phyloP scores from a whole-genome alignment of 2,888 invertebrate genomes.

The Ectemnius lituratus region DNA sequence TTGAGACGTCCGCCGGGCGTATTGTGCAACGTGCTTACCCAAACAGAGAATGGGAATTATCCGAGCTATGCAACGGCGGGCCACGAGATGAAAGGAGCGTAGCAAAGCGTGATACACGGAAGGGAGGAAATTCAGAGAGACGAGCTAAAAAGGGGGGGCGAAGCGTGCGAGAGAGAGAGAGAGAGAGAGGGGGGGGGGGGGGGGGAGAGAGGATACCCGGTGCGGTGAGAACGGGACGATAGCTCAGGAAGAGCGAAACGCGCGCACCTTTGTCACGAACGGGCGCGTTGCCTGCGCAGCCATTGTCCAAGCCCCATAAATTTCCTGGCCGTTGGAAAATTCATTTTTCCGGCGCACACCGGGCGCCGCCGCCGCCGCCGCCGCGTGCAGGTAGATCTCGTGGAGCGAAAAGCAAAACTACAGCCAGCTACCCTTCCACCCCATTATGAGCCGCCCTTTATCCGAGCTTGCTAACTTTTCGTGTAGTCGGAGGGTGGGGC shows the following conservation, averaged over 20 bases:
- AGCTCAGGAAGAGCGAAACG: conserved; percentile 3
- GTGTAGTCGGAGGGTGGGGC: conserved; percentile 33
- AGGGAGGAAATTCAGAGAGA: conserved; percentile 12
- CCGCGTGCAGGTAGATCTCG: conserved; percentile 51
- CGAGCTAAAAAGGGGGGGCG: conserved; percentile 28
- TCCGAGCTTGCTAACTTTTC: conserved; percentile 46
- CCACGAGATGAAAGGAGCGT: conserved; percentile 29
- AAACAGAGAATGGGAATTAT: conserved; percentile 60
- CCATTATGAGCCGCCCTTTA: conserved; percentile 31
- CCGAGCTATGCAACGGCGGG: conserved; percentile 23
- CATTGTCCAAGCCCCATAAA: conserved; percentile 73
- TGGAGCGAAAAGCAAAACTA: conserved; percentile 16
- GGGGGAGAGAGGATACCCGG: conserved; percentile 4
- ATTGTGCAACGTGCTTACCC: conserved; percentile 52
- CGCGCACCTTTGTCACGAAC: conserved; percentile 51
- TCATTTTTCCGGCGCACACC: conserved; percentile 70
- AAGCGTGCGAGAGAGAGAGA: neutral
- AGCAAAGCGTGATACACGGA: conserved; percentile 11
- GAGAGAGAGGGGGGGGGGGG: conserved; percentile 10
- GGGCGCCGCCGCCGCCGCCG: conserved; percentile 29
- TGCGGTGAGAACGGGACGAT: conserved; percentile 7
- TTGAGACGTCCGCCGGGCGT: conserved; percentile 48
- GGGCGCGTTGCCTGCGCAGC: conserved; percentile 53
- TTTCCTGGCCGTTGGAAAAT: conserved; percentile 72
- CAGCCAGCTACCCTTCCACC: conserved; percentile 26